phyloP scores from a whole-genome alignment of 1,140 invertebrate species.

The Akabosia matsudoensis region DNA sequence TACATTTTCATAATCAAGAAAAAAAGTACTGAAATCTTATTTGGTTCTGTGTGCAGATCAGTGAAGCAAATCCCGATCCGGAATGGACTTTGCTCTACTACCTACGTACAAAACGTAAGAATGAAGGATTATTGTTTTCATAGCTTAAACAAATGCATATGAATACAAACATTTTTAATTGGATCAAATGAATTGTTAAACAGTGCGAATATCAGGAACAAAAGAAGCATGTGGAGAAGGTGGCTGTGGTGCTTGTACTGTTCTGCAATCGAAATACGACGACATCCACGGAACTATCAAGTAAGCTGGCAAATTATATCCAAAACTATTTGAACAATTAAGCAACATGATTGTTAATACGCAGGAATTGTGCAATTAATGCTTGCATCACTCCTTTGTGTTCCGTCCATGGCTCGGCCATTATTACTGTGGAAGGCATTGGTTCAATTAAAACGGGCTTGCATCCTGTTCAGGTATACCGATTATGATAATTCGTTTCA shows the following conservation, averaged over 20 bases:
- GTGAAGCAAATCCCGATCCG: conserved; percentile 70
- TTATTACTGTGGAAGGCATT: conserved; percentile 81
- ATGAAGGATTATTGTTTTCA: not conserved
- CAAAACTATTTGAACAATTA: not conserved
- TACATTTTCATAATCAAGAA: not conserved
- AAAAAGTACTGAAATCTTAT: not conserved
- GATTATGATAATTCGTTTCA: too few species aligned
- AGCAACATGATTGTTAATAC: not conserved
- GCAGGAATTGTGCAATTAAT: conserved; percentile 82
- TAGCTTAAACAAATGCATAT: not conserved
- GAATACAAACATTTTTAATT: conserved; percentile 45
- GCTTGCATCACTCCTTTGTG: conserved; percentile 82
- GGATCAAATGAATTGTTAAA: conserved; percentile 2
- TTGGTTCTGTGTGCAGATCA: not conserved
- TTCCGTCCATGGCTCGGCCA: conserved; percentile 74
- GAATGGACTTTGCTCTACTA: conserved; percentile 82
- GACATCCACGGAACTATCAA: conserved; percentile 59
- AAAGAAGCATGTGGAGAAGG: conserved; percentile 90
- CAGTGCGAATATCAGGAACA: conserved; percentile 73
- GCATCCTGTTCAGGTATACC: conserved; percentile 52
- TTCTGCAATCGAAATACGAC: conserved; percentile 80
- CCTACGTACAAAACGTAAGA: conserved; percentile 69
- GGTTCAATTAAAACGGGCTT: conserved; percentile 49
- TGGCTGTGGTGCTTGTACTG: conserved; percentile 88
- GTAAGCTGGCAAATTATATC: conserved; percentile 53